Percentiles rank a stretch among this genome's conserved stretches.
These are phyloP conservation scores for Phoxinus phoxinus DNA, from an alignment of 2,113 vertebrate genomes.

Conservation along the genomic window DNA sequence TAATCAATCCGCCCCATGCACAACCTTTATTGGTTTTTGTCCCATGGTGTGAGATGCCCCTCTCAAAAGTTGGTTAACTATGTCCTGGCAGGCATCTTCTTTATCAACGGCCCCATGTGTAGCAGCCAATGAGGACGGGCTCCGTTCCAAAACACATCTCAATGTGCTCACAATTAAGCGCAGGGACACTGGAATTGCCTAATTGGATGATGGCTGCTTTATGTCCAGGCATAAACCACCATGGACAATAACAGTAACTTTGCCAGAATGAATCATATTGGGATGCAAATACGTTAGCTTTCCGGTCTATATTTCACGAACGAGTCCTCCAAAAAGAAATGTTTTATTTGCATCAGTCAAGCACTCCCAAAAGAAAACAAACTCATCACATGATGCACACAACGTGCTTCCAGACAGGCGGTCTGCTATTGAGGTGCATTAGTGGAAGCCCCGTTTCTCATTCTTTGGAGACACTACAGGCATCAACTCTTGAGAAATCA, in stretches of 20 bases:
- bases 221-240: conserved; percentile 63
- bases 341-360: not conserved
- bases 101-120: conserved; percentile 72
- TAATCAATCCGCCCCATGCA: not conserved
- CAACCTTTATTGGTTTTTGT: not conserved
- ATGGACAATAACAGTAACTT: conserved; percentile 4
- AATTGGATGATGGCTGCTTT: conserved; percentile 77
- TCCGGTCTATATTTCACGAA: not conserved
- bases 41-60: conserved; percentile 35
- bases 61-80: conserved; percentile 67
- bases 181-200: conserved; percentile 72
- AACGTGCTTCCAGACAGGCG: not conserved
- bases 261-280: not conserved
- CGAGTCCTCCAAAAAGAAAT: not conserved
- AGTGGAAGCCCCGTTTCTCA: conserved; percentile 8
- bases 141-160: conserved; percentile 67
- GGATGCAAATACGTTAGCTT: not conserved
- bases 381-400: not conserved
- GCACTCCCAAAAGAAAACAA: conserved; percentile 3
- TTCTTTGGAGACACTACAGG: not conserved
- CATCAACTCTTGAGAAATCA: not conserved
- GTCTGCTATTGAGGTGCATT: not conserved
- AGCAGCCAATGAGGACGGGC: conserved; percentile 70
- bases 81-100: conserved; percentile 69
- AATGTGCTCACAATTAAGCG: conserved; percentile 74